Conservation (phyloP, 2,797 vertebrate genomes). For the Rhinophrynus dorsalis region DNA sequence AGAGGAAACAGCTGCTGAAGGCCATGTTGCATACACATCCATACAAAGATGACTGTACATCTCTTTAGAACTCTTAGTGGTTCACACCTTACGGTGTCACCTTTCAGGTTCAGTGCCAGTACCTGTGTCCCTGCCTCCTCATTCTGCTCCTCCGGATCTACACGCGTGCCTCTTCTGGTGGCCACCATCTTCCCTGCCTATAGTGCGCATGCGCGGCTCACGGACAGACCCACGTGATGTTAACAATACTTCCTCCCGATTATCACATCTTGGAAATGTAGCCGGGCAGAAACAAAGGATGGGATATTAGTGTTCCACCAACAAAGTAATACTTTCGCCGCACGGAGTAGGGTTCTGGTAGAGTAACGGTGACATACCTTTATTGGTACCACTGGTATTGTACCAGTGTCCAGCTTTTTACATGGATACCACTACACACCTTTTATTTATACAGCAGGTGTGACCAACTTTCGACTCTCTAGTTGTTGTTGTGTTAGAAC, state of each 20-base stretch:
- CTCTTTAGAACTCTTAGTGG: background rate
- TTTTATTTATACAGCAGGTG: no score
- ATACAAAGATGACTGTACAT: background rate
- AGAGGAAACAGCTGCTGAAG: no score
- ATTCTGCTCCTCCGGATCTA: background rate
- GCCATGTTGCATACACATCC: no score
- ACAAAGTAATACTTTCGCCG: no score
- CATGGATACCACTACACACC: no score
- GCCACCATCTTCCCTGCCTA: conserved; percentile 24
- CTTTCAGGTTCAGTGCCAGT: background rate
- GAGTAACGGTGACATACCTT: no score
- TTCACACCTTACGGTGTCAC: background rate
- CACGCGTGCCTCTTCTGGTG: conserved; percentile 24
- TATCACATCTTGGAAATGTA: background rate
- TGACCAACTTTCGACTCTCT: no score
- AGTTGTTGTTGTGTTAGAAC: no score
- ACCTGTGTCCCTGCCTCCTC: background rate
- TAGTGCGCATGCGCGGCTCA: background rate
- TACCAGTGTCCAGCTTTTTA: no score
- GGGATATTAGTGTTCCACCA: background rate
- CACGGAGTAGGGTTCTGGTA: no score
- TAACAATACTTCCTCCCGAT: background rate
- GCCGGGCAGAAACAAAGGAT: background rate
- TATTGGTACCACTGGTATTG: no score
- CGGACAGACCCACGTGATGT: background rate